Conservation (phyloP, 1,140 invertebrate species). For the Phthorimaea operculella region DNA sequence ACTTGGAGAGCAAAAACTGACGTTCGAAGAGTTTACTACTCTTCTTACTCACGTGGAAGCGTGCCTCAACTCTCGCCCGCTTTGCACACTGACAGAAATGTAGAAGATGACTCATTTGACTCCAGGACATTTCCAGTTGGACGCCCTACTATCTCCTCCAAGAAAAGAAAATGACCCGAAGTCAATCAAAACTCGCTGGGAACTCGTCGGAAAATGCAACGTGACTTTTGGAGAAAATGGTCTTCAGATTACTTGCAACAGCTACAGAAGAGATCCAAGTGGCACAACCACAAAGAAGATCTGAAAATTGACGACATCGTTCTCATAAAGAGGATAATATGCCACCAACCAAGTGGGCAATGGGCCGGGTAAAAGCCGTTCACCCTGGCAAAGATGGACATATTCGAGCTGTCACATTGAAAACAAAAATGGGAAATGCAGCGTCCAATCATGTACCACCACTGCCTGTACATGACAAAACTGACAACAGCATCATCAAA, state of each 20-base stretch:
- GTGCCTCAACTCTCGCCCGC: background rate
- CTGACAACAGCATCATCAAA: background rate
- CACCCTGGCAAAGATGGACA: constrained; percentile 21
- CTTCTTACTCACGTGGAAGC: background rate
- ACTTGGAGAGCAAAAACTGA: background rate
- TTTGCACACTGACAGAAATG: background rate
- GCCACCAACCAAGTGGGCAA: constrained; percentile 19
- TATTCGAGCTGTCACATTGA: constrained; percentile 16
- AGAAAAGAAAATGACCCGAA: background rate
- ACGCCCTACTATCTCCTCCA: background rate
- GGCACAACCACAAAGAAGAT: constrained; percentile 5
- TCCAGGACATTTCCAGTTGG: constrained; percentile 2
- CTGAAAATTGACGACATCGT: constrained; percentile 1
- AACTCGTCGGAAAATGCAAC: constrained; percentile 4
- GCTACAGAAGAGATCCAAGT: constrained; percentile 22
- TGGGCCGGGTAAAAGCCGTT: constrained; percentile 20
- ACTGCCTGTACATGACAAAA: background rate
- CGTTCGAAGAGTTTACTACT: constrained; percentile 1
- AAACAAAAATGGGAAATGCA: constrained; percentile 10
- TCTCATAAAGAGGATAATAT: constrained; percentile 7
- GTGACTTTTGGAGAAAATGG: constrained; percentile 31
- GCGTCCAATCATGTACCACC: background rate
- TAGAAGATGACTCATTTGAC: constrained; percentile 4
- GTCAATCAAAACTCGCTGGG: constrained; percentile 12
- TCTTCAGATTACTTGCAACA: constrained; percentile 21